Conservation (phyloP, 2,113 vertebrate genomes). For the Leptobrachium leishanense region DNA sequence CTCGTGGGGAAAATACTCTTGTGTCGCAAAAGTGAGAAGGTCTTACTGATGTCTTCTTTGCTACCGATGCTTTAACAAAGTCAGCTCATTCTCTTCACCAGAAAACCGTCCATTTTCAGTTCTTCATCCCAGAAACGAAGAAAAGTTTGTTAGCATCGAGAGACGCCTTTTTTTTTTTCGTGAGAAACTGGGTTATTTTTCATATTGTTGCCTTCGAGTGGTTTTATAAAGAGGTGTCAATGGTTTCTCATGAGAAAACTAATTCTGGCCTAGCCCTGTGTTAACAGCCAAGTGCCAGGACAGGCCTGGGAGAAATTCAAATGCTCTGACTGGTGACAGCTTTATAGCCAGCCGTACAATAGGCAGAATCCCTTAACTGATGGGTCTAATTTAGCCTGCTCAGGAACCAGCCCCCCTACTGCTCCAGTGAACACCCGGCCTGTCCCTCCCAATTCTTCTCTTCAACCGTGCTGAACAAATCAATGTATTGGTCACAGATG, state of each 20-base stretch:
- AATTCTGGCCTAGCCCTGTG: slow-evolving; percentile 51
- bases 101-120: background rate
- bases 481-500: slow-evolving; percentile 49
- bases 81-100: background rate
- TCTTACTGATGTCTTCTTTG: slow-evolving; percentile 2
- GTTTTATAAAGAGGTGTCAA: slow-evolving; percentile 58
- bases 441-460: slow-evolving; percentile 48
- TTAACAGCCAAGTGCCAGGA: slow-evolving; percentile 53
- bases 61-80: background rate
- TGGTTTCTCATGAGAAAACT: slow-evolving; percentile 65
- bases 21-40: background rate
- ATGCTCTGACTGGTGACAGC: slow-evolving; percentile 63
- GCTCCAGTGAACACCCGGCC: slow-evolving; percentile 27
- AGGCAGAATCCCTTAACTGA: slow-evolving; percentile 59
- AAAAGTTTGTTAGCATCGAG: background rate
- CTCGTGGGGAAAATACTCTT: background rate
- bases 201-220: slow-evolving; percentile 51
- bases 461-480: slow-evolving; percentile 47
- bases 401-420: slow-evolving; percentile 51
- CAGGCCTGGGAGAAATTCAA: slow-evolving; percentile 53
- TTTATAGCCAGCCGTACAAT: slow-evolving; percentile 67
- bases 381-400: slow-evolving; percentile 54
- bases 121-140: background rate
- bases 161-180: slow-evolving; percentile 9
- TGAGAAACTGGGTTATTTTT: slow-evolving; percentile 51